Percentiles rank a stretch among this genome's conserved stretches.
phyloP scores from a whole-genome alignment of 2,888 invertebrate genomes.

The Perizoma flavofasciatum region DNA sequence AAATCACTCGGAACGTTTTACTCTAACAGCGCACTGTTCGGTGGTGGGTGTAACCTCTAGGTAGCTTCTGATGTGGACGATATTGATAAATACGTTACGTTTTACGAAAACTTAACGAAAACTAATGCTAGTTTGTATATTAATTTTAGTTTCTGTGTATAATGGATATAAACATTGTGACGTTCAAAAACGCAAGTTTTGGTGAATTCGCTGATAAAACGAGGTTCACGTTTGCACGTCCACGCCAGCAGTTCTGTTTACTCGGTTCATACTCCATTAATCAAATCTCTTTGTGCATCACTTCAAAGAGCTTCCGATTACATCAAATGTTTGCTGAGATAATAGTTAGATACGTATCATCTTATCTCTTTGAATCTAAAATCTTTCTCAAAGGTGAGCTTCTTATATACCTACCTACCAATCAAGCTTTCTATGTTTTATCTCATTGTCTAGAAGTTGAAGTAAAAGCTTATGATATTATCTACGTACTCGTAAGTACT shows the following conservation, averaged over 20 bases:
- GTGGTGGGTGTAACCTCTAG: too few species aligned
- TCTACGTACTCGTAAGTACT: too few species aligned
- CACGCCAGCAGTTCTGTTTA: constrained; percentile 16
- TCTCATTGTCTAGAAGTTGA: constrained; percentile 18
- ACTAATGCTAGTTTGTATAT: too few species aligned
- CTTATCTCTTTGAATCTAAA: constrained; percentile 46
- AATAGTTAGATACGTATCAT: constrained; percentile 41
- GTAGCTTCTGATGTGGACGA: too few species aligned
- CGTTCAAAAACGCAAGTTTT: too few species aligned
- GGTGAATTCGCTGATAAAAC: constrained; percentile 1
- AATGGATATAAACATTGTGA: too few species aligned
- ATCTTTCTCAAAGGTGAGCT: constrained; percentile 46
- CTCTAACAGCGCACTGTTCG: too few species aligned
- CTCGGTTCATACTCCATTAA: constrained; percentile 37
- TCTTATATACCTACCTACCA: constrained; percentile 23
- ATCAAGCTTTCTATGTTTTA: constrained; percentile 32
- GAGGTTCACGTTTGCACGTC: not conserved
- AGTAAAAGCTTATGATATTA: constrained; percentile 6
- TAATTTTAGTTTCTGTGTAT: too few species aligned
- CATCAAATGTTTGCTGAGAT: constrained; percentile 47
- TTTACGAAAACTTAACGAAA: too few species aligned
- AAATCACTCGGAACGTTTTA: too few species aligned
- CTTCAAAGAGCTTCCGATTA: constrained; percentile 35
- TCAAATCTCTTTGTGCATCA: constrained; percentile 49
- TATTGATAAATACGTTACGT: too few species aligned